phyloP scores from a whole-genome alignment of 2,888 invertebrate species.

The Aphidoletes aphidimyza region DNA sequence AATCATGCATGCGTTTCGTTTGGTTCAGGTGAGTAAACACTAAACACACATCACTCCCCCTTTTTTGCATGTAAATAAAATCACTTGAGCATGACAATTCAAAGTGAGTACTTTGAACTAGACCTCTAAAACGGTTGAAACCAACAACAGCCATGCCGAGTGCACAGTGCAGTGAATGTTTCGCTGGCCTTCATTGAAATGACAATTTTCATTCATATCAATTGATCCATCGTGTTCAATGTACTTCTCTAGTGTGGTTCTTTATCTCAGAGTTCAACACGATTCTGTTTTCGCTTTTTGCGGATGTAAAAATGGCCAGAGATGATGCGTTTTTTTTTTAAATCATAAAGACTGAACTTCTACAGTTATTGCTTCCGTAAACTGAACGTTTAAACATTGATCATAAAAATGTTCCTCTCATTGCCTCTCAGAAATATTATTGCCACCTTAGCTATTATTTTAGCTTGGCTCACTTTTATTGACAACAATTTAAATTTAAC shows the following conservation, averaged over 20 bases:
- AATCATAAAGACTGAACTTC: no score
- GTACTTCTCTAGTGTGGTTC: neutral
- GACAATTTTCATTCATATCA: neutral
- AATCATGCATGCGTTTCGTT: neutral
- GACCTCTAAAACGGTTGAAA: neutral
- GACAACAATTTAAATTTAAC: no score
- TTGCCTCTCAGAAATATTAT: no score
- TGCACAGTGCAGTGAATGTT: neutral
- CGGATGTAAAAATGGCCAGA: neutral
- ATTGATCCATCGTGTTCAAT: neutral
- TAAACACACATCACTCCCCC: neutral
- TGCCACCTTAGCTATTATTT: no score
- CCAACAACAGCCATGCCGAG: neutral
- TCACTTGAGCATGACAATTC: neutral
- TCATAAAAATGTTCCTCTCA: no score
- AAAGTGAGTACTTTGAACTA: conserved; percentile 8
- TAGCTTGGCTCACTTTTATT: no score
- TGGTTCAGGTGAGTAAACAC: neutral
- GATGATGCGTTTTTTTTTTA: neutral
- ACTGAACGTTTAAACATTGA: no score
- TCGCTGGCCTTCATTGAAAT: neutral
- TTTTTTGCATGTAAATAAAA: neutral
- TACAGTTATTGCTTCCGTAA: no score
- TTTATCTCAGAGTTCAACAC: neutral
- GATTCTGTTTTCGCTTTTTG: neutral